Evolutionary conservation across 2,113 vertebrate genomes (phyloP).

Genomic region (Calyptomena viridis): DNA sequence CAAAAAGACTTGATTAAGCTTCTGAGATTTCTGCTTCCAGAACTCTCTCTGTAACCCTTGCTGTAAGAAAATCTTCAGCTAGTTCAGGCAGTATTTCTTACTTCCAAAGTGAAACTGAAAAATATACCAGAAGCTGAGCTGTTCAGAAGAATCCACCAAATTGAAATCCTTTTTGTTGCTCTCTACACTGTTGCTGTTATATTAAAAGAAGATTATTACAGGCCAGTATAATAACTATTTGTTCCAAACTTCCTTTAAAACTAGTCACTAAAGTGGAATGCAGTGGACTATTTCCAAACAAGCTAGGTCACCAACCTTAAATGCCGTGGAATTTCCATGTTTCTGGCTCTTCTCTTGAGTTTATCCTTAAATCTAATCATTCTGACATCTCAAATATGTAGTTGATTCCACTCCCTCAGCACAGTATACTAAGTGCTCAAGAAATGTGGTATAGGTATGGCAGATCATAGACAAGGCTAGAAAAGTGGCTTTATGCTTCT

Average conservation of each 20-base stretch:
- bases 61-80: not conserved
- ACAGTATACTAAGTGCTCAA: not conserved
- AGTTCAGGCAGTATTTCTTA: not conserved
- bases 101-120: not conserved
- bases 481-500: not conserved
- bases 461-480: not conserved
- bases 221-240: not conserved
- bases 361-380: constrained; percentile 28
- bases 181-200: not conserved
- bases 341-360: not conserved
- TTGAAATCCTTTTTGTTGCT: not conserved
- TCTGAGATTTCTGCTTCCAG: not conserved
- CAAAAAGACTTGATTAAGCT: not conserved
- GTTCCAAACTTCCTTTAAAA: not conserved
- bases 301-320: not conserved
- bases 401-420: constrained; percentile 4
- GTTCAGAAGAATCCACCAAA: not conserved
- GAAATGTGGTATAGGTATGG: not conserved
- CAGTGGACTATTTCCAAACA: constrained; percentile 11
- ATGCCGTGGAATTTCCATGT: not conserved
- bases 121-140: not conserved
- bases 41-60: not conserved
- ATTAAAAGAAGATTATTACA: not conserved
- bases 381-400: not conserved
- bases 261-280: not conserved